These are phyloP conservation scores for Hymenochirus boettgeri DNA, from an alignment of 2,113 vertebrate genomes.

Conservation along the genomic window DNA sequence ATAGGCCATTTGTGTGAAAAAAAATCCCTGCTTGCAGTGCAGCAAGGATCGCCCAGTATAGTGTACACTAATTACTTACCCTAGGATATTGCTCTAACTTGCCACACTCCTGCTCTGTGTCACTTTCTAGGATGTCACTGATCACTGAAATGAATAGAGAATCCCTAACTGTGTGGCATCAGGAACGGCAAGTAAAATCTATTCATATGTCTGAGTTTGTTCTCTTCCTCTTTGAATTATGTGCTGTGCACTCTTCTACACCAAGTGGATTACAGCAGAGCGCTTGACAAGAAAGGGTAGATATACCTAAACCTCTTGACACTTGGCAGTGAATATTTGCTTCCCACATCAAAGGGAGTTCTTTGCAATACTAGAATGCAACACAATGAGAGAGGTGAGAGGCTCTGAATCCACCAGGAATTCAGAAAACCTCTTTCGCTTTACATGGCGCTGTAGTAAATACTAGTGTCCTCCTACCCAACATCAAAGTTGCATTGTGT, in stretches of 20 bases:
- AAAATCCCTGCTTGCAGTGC: too few relatives aligned
- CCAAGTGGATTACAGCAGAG: not conserved
- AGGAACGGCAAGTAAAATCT: too few relatives aligned
- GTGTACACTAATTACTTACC: too few relatives aligned
- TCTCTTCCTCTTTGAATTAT: not conserved
- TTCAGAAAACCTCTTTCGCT: not conserved
- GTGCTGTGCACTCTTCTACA: not conserved
- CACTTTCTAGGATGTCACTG: too few relatives aligned
- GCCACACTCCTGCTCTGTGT: too few relatives aligned
- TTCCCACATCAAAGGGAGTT: not conserved
- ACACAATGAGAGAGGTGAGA: not conserved
- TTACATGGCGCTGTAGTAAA: not conserved
- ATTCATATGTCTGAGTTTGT: not conserved
- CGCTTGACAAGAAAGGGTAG: not conserved
- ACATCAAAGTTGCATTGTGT: slow-evolving; percentile 3
- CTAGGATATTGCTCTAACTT: too few relatives aligned
- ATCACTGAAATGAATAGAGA: too few relatives aligned
- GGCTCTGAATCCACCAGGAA: not conserved
- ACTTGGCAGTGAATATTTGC: not conserved
- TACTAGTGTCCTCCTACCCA: not conserved
- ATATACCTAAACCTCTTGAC: not conserved
- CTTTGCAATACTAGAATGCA: not conserved
- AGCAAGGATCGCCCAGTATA: too few relatives aligned
- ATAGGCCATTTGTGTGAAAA: too few relatives aligned
- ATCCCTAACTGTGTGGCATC: too few relatives aligned